These are phyloP conservation scores for Zophobas atratus DNA, from an alignment of 1,140 invertebrate genomes.

Conservation along the genomic window DNA sequence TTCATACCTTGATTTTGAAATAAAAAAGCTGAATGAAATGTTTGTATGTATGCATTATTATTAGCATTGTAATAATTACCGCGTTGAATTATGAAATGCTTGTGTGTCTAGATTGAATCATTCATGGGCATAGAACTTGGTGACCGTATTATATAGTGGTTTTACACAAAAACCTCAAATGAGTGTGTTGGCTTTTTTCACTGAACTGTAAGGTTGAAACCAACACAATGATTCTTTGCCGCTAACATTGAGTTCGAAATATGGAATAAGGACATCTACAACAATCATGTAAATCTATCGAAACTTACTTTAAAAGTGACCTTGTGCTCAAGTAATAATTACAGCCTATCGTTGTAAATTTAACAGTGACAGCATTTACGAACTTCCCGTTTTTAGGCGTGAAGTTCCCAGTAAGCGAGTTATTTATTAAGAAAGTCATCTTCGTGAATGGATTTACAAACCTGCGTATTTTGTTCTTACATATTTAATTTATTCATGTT, in stretches of 20 bases:
- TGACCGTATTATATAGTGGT: slow-evolving; percentile 22
- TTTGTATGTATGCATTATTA: background rate
- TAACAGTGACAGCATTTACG: slow-evolving; percentile 2
- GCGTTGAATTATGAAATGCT: background rate
- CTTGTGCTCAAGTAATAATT: slow-evolving; percentile 17
- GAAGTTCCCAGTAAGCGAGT: too few relatives aligned
- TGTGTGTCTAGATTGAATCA: slow-evolving; percentile 22
- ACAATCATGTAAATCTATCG: slow-evolving; percentile 34
- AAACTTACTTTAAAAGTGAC: slow-evolving; percentile 31
- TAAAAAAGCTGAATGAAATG: background rate
- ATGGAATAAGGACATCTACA: slow-evolving; percentile 32
- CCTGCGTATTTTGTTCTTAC: too few relatives aligned
- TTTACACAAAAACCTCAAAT: slow-evolving; percentile 35
- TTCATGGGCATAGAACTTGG: slow-evolving; percentile 6
- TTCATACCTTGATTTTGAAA: background rate
- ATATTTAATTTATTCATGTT: too few relatives aligned
- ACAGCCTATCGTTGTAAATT: background rate
- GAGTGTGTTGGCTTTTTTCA: slow-evolving; percentile 2
- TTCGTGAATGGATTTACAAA: too few relatives aligned
- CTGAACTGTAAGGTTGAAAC: slow-evolving; percentile 16
- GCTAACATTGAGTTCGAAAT: slow-evolving; percentile 42
- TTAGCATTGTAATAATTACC: background rate
- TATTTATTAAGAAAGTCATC: background rate
- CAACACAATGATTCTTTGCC: slow-evolving; percentile 27
- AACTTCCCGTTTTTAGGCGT: background rate